phyloP scores from a whole-genome alignment of 2,797 vertebrate species.

The Loris lydekkerianus region DNA sequence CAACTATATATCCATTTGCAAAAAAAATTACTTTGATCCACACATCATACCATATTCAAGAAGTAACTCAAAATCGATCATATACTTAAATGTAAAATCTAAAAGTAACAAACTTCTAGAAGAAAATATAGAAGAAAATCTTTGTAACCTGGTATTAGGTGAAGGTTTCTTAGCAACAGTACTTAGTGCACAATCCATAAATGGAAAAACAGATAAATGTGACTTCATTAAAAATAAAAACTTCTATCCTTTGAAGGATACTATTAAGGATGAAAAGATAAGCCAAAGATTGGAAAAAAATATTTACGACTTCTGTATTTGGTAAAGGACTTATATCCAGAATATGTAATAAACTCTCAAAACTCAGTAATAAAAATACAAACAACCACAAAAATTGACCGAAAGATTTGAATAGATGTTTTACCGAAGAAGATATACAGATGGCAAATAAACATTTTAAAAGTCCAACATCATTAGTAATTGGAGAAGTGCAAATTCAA shows the following conservation, averaged over 20 bases:
- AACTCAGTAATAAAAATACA: conserved; percentile 3
- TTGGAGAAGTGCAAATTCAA: background rate
- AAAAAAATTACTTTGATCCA: background rate
- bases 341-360: conserved; percentile 10
- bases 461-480: background rate
- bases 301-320: background rate
- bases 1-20: background rate
- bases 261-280: conserved; percentile 8
- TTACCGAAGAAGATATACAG: background rate
- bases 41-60: background rate
- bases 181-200: background rate
- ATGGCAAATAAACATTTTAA: background rate
- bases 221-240: background rate
- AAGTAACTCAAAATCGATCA: background rate
- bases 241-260: conserved; percentile 9
- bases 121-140: background rate
- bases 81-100: background rate
- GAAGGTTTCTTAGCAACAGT: conserved; percentile 39
- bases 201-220: background rate
- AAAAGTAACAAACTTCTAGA: background rate
- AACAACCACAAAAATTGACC: background rate
- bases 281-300: background rate
- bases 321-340: background rate
- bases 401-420: background rate
- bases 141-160: background rate